A percentile compares a stretch with the other conserved stretches of the same genome.
Evolutionary conservation across 2,888 invertebrate species (phyloP).

Genomic region (Agriopis aurantiaria): DNA sequence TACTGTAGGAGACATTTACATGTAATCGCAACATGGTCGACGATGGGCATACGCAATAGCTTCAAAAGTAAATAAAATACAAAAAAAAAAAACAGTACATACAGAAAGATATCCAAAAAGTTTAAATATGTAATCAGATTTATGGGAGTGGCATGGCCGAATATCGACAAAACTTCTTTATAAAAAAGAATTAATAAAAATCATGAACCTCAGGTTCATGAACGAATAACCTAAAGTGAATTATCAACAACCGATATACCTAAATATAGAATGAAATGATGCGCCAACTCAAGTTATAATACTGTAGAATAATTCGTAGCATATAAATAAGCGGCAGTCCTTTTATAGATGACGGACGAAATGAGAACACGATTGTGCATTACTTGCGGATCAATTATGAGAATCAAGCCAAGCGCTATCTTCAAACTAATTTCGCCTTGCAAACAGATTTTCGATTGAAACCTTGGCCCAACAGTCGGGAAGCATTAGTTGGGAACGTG

Average conservation of each 20-base stretch:
- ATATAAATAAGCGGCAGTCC: neutral
- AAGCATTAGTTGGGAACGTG: conserved; percentile 10
- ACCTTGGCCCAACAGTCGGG: conserved; percentile 10
- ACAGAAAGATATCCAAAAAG: too few relatives aligned
- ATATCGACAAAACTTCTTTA: too few relatives aligned
- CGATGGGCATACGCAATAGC: neutral
- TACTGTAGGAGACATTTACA: neutral
- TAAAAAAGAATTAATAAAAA: too few relatives aligned
- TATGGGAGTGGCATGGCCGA: too few relatives aligned
- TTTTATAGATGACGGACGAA: conserved; percentile 12
- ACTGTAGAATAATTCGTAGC: neutral
- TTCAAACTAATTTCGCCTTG: conserved; percentile 26
- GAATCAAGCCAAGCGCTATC: conserved; percentile 26
- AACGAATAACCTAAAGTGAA: too few relatives aligned
- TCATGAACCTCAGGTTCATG: too few relatives aligned
- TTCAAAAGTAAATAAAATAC: too few relatives aligned
- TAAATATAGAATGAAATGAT: neutral
- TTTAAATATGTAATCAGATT: too few relatives aligned
- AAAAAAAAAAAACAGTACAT: neutral
- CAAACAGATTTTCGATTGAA: conserved; percentile 25
- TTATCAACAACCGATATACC: too few relatives aligned
- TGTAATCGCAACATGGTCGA: conserved; percentile 2
- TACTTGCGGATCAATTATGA: conserved; percentile 27
- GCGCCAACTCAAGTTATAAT: neutral
- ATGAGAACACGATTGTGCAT: conserved; percentile 26